Evolutionary conservation across 1,140 invertebrate genomes (phyloP).

Genomic region (Hypothenemus hampei): DNA sequence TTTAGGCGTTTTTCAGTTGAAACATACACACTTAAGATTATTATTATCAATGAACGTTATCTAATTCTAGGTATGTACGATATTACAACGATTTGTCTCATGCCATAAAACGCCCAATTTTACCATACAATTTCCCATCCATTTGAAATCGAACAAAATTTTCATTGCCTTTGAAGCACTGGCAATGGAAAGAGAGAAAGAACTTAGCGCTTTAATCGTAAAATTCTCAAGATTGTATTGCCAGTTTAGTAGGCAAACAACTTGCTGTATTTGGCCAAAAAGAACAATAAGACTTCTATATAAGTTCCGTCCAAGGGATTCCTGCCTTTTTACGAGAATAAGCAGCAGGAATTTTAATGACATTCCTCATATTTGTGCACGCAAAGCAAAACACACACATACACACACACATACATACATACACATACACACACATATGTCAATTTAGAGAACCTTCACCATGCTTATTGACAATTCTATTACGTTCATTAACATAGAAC

Average conservation of each 20-base stretch:
- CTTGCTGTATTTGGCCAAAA: slow-evolving; percentile 36
- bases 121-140: too few relatives aligned
- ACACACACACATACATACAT: too few relatives aligned
- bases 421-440: not conserved
- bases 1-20: slow-evolving; percentile 17
- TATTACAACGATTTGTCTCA: slow-evolving; percentile 15
- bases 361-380: too few relatives aligned
- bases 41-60: slow-evolving; percentile 18
- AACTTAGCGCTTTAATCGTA: too few relatives aligned
- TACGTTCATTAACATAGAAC: not conserved
- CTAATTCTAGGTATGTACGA: slow-evolving; percentile 17
- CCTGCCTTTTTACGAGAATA: slow-evolving; percentile 1
- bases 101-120: too few relatives aligned
- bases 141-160: too few relatives aligned
- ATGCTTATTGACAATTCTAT: not conserved
- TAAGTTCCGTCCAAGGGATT: slow-evolving; percentile 23
- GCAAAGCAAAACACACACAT: too few relatives aligned
- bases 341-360: too few relatives aligned
- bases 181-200: too few relatives aligned
- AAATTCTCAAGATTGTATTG: slow-evolving; percentile 31
- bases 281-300: slow-evolving; percentile 27
- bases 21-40: slow-evolving; percentile 15
- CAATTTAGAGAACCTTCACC: not conserved
- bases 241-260: slow-evolving; percentile 32
- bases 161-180: too few relatives aligned